phyloP scores from a whole-genome alignment of 2,797 vertebrate species.

The Lates japonicus region DNA sequence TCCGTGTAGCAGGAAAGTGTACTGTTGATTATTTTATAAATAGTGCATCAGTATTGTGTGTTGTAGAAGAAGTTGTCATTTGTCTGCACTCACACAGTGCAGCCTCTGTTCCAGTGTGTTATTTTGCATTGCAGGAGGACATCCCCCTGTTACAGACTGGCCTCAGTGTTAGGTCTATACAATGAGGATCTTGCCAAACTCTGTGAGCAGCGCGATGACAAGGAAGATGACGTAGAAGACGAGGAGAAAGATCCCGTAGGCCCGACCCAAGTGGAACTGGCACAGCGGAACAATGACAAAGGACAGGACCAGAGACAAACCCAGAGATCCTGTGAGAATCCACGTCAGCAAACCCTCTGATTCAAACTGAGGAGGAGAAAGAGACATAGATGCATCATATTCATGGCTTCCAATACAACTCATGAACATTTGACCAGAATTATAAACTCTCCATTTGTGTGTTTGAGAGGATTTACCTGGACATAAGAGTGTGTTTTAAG shows the following conservation, averaged over 20 bases:
- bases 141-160: constrained; percentile 20
- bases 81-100: not conserved
- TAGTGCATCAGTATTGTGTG: constrained; percentile 23
- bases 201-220: constrained; percentile 91
- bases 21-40: constrained; percentile 42
- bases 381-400: constrained; percentile 1
- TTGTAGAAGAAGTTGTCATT: not conserved
- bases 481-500: constrained; percentile 77
- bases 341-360: constrained; percentile 90
- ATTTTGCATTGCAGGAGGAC: not conserved
- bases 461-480: constrained; percentile 81
- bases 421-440: not conserved
- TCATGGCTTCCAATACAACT: not conserved
- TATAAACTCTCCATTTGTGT: not conserved
- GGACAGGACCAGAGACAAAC: constrained; percentile 92
- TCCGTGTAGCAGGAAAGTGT: constrained; percentile 1
- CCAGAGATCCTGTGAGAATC: constrained; percentile 92
- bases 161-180: constrained; percentile 23
- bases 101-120: constrained; percentile 28
- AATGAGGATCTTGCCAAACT: constrained; percentile 88
- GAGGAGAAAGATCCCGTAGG: constrained; percentile 90
- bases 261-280: constrained; percentile 88
- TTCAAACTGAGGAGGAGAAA: constrained; percentile 87
- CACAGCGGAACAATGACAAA: constrained; percentile 90
- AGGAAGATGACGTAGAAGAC: constrained; percentile 91